phyloP scores from a whole-genome alignment of 1,140 invertebrate genomes.

The Drosophila elegans region DNA sequence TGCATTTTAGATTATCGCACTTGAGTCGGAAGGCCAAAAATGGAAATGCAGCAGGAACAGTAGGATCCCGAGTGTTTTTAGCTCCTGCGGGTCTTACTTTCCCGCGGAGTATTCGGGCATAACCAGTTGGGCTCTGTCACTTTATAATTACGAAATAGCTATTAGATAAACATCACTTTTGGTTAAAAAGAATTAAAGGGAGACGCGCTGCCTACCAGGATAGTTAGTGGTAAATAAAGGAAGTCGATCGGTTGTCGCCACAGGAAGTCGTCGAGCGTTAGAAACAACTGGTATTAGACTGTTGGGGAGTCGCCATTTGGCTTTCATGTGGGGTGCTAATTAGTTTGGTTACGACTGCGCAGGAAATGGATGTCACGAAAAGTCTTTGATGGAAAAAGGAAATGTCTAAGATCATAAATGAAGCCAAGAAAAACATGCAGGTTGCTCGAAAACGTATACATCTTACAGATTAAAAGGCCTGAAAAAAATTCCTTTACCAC shows the following conservation, averaged over 20 bases:
- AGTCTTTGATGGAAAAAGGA: slow-evolving; percentile 43
- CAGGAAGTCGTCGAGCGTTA: slow-evolving; percentile 64
- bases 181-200: slow-evolving; percentile 34
- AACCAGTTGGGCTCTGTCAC: slow-evolving; percentile 62
- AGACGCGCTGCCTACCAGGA: slow-evolving; percentile 52
- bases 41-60: slow-evolving; percentile 13
- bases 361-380: slow-evolving; percentile 47
- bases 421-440: slow-evolving; percentile 22
- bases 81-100: slow-evolving; percentile 48
- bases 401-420: slow-evolving; percentile 10
- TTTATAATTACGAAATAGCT: slow-evolving; percentile 66
- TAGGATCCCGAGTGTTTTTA: slow-evolving; percentile 25
- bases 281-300: slow-evolving; percentile 18
- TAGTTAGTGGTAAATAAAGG: slow-evolving; percentile 55
- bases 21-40: slow-evolving; percentile 19
- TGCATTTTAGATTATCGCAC: slow-evolving; percentile 76
- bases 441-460: slow-evolving; percentile 9
- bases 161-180: slow-evolving; percentile 77
- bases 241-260: slow-evolving; percentile 62
- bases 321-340: slow-evolving; percentile 69
- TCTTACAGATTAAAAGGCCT: not conserved
- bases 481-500: not conserved
- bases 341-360: slow-evolving; percentile 44
- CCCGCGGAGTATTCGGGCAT: slow-evolving; percentile 58
- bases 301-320: slow-evolving; percentile 28